A percentile compares a stretch with the other conserved stretches of the same genome.
phyloP scores from a whole-genome alignment of 2,797 vertebrate species.

The Strix occidentalis region DNA sequence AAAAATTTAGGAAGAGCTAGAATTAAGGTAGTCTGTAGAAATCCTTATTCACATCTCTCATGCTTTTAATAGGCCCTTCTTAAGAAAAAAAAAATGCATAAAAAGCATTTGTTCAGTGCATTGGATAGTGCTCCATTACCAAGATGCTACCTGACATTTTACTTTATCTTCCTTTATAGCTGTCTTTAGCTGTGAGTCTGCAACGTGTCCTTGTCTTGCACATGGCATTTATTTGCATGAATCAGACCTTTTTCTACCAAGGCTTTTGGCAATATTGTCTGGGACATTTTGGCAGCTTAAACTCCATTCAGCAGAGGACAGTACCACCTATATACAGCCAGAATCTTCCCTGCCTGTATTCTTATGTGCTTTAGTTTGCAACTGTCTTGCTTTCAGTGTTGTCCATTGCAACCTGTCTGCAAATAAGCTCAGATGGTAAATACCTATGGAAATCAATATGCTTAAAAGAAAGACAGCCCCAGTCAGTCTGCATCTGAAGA shows the following conservation, averaged over 20 bases:
- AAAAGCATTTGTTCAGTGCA: background rate
- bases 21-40: background rate
- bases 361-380: background rate
- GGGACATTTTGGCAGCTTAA: background rate
- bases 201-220: background rate
- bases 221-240: background rate
- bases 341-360: background rate
- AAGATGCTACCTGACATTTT: background rate
- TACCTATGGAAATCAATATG: background rate
- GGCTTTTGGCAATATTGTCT: background rate
- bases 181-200: background rate
- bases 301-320: background rate
- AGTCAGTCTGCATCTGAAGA: background rate
- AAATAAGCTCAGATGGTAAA: background rate
- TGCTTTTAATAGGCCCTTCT: background rate
- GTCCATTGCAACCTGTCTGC: background rate
- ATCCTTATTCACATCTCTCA: background rate
- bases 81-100: background rate
- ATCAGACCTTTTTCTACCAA: background rate
- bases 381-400: background rate
- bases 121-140: background rate
- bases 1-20: background rate
- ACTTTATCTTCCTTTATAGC: background rate
- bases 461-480: background rate
- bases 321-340: background rate